Evolutionary conservation across 2,797 vertebrate species (phyloP), one percentile per base, ranked within the genome.

Genomic region (Craterocephalus amniculus): DNA sequence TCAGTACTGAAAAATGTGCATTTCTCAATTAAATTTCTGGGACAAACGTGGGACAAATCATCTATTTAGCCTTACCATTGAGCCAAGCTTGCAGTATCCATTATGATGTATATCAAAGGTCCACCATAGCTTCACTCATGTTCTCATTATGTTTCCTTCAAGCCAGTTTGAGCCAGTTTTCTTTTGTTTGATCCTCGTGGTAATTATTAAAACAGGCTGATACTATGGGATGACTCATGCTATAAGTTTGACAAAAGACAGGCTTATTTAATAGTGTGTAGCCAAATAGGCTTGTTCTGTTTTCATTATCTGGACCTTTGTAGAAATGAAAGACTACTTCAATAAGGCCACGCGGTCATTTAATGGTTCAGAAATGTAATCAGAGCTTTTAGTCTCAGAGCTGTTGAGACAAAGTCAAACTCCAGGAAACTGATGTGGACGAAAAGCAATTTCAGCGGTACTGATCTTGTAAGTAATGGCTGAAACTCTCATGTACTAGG

Each of bases 241-340:
- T 76, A 76, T 87, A 80, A 79, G 67, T 63, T 63, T 63, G 72
- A 86, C 82, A 81, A 85, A 80, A 83, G 68, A 51, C 67, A 70
- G 76, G 66, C 76, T 85, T 67, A 86, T 84, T 81, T 74, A 58
- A 86, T 83, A 60, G 49, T 18, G 65, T 22, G 18, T 13, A 20
- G 68, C 68, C 76, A 76, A 84, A 62, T 67, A 38, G 26, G 35
- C 67, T 74, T n/a, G 10, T 62, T 58, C 68, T 80, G 72, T 81
- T 88, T 85, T 78, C 68, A 88, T 86, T 85, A 77, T 77, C 58
- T 59, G 57, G 67, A 56, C 40, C 62, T 81, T 56, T 61, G 54
- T 67, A 69, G 69, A 70, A 38, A 40, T 66, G 57, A 82, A 71
- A 71, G 67, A 64, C 56, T 27, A 48, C 70, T 48, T 64, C 75